phyloP scores from a whole-genome alignment of 2,113 vertebrate genomes.

The Phoenicopterus ruber region DNA sequence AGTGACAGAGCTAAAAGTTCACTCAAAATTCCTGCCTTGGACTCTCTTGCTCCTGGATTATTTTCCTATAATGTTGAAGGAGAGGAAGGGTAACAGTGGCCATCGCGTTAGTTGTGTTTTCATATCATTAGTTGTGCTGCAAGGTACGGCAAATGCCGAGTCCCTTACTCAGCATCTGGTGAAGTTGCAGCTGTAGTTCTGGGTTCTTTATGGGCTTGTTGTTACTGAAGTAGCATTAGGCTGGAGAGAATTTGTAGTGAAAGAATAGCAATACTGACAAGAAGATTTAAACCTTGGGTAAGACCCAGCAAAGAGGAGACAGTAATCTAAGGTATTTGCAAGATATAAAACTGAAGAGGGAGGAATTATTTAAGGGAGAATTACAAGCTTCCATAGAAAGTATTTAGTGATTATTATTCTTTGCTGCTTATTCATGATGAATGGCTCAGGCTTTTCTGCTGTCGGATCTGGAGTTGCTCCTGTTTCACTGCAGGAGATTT shows the following conservation, averaged over 20 bases:
- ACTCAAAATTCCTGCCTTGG: not conserved
- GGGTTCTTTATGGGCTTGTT: not conserved
- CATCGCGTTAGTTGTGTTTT: not conserved
- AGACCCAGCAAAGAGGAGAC: not conserved
- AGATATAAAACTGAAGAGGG: not conserved
- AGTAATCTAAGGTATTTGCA: not conserved
- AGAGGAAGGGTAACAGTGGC: rapidly evolving
- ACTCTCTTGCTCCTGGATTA: not conserved
- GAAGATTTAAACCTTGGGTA: not conserved
- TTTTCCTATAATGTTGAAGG: not conserved
- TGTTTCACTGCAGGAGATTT: not conserved
- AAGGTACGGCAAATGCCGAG: not conserved
- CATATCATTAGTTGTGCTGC: not conserved
- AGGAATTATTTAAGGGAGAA: not conserved
- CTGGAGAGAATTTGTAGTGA: not conserved
- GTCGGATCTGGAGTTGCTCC: not conserved
- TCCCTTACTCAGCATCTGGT: rapidly evolving
- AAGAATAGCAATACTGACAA: not conserved
- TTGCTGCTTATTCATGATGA: not conserved
- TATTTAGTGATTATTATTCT: not conserved
- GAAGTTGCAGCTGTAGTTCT: not conserved
- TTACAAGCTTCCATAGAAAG: not conserved
- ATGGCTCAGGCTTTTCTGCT: not conserved
- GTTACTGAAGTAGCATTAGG: not conserved
- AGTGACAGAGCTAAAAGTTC: not conserved